Percentiles rank a stretch among this genome's conserved stretches.
phyloP scores from a whole-genome alignment of 2,797 vertebrate species.

The Pantherophis vulpinus region DNA sequence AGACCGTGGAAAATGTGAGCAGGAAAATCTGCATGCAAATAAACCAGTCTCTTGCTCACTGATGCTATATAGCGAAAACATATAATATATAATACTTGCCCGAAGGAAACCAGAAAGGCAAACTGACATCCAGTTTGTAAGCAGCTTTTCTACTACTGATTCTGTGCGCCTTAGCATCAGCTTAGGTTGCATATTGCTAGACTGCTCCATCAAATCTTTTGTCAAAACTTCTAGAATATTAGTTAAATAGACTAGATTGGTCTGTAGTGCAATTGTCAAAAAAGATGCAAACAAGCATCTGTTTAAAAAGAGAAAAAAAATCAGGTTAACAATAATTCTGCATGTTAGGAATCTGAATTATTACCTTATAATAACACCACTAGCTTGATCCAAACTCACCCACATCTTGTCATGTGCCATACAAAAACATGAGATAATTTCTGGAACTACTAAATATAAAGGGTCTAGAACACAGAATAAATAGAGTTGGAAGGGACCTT shows the following conservation, averaged over 20 bases:
- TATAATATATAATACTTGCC: slow-evolving; percentile 68
- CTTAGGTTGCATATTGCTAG: slow-evolving; percentile 86
- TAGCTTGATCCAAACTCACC: neutral
- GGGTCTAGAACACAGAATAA: neutral
- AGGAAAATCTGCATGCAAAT: slow-evolving; percentile 9
- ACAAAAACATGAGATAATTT: neutral
- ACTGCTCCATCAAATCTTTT: slow-evolving; percentile 85
- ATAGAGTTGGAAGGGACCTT: too few species aligned
- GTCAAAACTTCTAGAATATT: slow-evolving; percentile 87
- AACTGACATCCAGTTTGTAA: slow-evolving; percentile 98
- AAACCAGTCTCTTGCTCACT: slow-evolving; percentile 1
- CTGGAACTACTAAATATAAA: neutral
- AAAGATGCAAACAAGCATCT: slow-evolving; percentile 91
- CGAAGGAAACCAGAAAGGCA: slow-evolving; percentile 94
- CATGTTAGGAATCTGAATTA: neutral
- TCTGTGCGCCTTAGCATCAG: slow-evolving; percentile 89
- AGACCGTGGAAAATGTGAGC: neutral
- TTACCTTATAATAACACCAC: neutral
- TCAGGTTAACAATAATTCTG: neutral
- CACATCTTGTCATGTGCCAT: neutral
- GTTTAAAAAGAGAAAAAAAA: slow-evolving; percentile 17
- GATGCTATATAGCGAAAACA: slow-evolving; percentile 7
- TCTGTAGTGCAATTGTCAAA: slow-evolving; percentile 88
- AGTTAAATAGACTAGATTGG: slow-evolving; percentile 88
- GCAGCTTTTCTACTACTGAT: slow-evolving; percentile 91